Evolutionary conservation across 2,113 vertebrate genomes (phyloP).

Genomic region (Hemiprocne comata): DNA sequence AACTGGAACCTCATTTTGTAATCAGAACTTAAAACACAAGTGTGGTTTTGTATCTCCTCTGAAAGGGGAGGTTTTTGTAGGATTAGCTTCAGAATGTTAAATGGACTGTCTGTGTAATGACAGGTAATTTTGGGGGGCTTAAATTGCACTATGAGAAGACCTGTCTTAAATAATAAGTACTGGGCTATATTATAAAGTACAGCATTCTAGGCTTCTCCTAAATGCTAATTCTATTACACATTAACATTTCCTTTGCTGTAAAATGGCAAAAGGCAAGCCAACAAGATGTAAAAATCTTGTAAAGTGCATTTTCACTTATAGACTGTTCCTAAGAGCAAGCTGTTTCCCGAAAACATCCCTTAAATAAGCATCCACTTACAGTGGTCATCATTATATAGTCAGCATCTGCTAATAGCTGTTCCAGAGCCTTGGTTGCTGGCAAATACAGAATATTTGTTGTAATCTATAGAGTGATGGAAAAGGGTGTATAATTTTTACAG

Average conservation of each 20-base stretch:
- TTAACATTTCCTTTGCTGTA: slow-evolving; percentile 65
- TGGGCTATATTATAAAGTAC: slow-evolving; percentile 12
- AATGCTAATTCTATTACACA: slow-evolving; percentile 64
- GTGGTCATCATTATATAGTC: slow-evolving; percentile 39
- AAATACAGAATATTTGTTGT: neutral
- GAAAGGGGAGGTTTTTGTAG: slow-evolving; percentile 74
- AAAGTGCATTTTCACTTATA: slow-evolving; percentile 57
- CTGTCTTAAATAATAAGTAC: slow-evolving; percentile 71
- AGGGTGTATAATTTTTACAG: neutral
- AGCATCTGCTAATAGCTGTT: slow-evolving; percentile 36
- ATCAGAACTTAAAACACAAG: slow-evolving; percentile 73
- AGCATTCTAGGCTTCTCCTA: slow-evolving; percentile 45
- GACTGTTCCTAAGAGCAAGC: slow-evolving; percentile 40
- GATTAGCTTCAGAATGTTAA: slow-evolving; percentile 78
- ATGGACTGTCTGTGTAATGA: slow-evolving; percentile 71
- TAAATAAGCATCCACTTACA: slow-evolving; percentile 59
- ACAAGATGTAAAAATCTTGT: slow-evolving; percentile 61
- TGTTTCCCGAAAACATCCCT: slow-evolving; percentile 54
- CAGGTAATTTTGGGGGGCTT: slow-evolving; percentile 72
- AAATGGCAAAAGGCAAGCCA: slow-evolving; percentile 64
- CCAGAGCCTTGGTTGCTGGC: neutral
- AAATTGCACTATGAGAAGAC: slow-evolving; percentile 68
- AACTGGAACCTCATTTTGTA: slow-evolving; percentile 72
- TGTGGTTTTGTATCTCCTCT: slow-evolving; percentile 65
- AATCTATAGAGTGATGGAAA: neutral